A percentile compares a stretch with the other conserved stretches of the same genome.
phyloP scores from a whole-genome alignment of 2,113 vertebrate species.

The Passer montanus region DNA sequence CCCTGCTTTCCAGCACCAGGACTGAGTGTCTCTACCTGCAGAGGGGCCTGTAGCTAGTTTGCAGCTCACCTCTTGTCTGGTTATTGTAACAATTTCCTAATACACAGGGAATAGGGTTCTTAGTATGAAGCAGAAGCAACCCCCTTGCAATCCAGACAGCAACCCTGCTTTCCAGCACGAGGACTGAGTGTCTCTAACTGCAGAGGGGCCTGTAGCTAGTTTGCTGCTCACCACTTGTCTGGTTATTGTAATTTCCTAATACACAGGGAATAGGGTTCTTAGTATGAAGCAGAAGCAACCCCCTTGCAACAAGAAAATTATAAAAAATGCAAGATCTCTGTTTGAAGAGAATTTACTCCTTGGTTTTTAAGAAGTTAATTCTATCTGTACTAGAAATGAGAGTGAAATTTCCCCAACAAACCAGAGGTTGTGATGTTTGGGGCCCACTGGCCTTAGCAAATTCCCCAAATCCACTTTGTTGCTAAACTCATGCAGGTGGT shows the following conservation, averaged over 20 bases:
- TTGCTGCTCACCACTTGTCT: not conserved
- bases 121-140: not conserved
- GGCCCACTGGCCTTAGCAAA: not conserved
- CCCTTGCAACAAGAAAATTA: not conserved
- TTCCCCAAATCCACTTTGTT: not conserved
- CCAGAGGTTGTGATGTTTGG: fast-evolving
- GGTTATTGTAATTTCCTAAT: not conserved
- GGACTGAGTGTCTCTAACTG: fast-evolving
- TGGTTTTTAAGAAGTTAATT: not conserved
- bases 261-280: fast-evolving
- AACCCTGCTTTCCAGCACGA: not conserved
- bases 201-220: not conserved
- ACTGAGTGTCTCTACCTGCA: fast-evolving
- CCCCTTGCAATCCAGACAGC: not conserved
- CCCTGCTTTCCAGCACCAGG: not conserved
- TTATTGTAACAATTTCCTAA: not conserved
- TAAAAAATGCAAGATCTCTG: not conserved
- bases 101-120: fast-evolving
- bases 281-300: not conserved
- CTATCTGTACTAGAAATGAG: not conserved
- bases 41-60: not conserved
- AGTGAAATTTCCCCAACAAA: not conserved
- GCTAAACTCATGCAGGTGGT: not conserved
- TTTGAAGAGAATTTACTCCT: not conserved
- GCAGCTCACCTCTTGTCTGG: not conserved